These are phyloP conservation scores for Sericinus montela DNA, from an alignment of 2,888 invertebrate species.

Conservation along the genomic window DNA sequence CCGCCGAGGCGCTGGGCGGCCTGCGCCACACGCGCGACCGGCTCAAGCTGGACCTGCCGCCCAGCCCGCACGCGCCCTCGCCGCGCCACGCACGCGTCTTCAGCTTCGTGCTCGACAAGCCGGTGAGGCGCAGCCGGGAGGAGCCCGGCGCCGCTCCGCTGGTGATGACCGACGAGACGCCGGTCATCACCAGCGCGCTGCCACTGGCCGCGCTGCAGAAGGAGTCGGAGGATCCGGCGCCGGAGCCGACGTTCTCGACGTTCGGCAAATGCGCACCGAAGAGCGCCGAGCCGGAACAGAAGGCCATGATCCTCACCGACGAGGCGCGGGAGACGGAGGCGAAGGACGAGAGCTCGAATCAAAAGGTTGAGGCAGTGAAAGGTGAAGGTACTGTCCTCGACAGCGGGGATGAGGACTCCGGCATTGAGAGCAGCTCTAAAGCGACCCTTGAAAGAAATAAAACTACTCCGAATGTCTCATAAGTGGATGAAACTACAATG, in stretches of 20 bases:
- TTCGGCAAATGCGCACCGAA: constrained; percentile 74
- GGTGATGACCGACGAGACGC: constrained; percentile 69
- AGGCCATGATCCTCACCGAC: constrained; percentile 50
- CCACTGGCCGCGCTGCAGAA: constrained; percentile 40
- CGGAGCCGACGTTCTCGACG: constrained; percentile 79
- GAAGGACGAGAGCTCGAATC: constrained; percentile 36
- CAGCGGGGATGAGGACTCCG: constrained; percentile 83
- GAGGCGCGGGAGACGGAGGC: constrained; percentile 33
- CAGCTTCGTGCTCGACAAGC: constrained; percentile 65
- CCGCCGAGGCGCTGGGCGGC: constrained; percentile 80
- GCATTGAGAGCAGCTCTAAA: constrained; percentile 81
- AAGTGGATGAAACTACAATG: constrained; percentile 26
- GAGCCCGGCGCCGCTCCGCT: constrained; percentile 42
- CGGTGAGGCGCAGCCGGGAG: constrained; percentile 43
- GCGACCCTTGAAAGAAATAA: constrained; percentile 76
- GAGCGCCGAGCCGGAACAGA: constrained; percentile 43
- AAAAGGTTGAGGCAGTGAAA: constrained; percentile 51
- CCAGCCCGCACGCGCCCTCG: constrained; percentile 71
- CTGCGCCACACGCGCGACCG: constrained; percentile 85
- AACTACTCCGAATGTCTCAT: constrained; percentile 49
- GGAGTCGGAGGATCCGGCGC: constrained; percentile 47
- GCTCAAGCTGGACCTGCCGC: constrained; percentile 84
- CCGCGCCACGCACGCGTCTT: constrained; percentile 63
- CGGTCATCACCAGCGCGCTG: constrained; percentile 47
- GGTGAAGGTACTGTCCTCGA: constrained; percentile 82